These are phyloP conservation scores for Metopolophium dirhodum DNA, from an alignment of 1,140 invertebrate genomes.

Conservation along the genomic window DNA sequence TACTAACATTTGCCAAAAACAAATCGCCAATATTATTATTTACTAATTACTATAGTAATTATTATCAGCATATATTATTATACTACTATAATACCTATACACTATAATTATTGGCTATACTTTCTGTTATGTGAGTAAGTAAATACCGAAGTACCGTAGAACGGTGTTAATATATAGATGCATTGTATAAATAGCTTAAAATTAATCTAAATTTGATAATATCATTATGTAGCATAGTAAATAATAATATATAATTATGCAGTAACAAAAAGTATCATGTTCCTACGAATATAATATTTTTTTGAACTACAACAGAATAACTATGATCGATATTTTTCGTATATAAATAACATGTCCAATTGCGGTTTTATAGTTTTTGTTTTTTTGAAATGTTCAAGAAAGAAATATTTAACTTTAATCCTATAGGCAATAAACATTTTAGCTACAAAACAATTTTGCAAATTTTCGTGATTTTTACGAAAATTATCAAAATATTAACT, in stretches of 20 bases:
- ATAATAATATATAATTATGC: neutral
- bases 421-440: too few species aligned
- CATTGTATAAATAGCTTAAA: too few species aligned
- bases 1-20: neutral
- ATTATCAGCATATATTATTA: too few species aligned
- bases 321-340: neutral
- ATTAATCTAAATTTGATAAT: neutral
- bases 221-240: neutral
- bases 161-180: neutral
- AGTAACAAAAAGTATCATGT: neutral
- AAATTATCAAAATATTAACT: neutral
- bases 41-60: too few species aligned
- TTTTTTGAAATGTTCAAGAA: neutral
- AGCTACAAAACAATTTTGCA: neutral
- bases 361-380: neutral
- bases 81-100: too few species aligned
- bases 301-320: neutral
- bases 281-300: neutral
- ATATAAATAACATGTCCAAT: neutral
- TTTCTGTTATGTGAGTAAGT: neutral
- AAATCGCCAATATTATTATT: neutral
- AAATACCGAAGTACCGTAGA: neutral
- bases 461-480: neutral
- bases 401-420: neutral
- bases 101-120: too few species aligned